Evolutionary conservation across 2,113 vertebrate species (phyloP).

Genomic region (Periophthalmus modestus): DNA sequence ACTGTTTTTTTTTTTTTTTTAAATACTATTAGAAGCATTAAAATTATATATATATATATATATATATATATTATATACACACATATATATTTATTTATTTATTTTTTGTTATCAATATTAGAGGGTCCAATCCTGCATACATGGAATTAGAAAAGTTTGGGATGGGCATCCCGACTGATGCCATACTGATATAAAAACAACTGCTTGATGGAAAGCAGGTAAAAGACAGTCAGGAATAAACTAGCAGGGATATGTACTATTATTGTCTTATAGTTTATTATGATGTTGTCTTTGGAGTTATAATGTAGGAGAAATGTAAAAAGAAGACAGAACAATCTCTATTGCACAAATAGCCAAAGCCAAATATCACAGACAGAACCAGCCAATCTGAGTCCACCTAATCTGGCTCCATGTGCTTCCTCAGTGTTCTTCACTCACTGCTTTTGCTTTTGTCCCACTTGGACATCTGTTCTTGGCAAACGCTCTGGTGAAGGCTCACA

Average conservation of each 20-base stretch:
- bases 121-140: background rate
- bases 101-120: background rate
- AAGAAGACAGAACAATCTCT: constrained; percentile 44
- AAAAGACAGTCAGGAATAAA: no score
- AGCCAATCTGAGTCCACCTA: constrained; percentile 69
- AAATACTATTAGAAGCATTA: background rate
- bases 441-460: constrained; percentile 75
- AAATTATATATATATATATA: background rate
- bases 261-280: background rate
- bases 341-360: constrained; percentile 61
- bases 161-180: background rate
- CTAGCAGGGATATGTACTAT: no score
- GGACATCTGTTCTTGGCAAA: constrained; percentile 80
- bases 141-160: background rate
- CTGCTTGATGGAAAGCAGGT: no score
- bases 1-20: no score
- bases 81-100: no score
- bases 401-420: constrained; percentile 72
- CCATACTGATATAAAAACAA: no score
- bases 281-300: background rate
- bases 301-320: background rate
- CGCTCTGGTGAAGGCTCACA: constrained; percentile 34
- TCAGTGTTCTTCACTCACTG: constrained; percentile 59
- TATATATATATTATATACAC: background rate
- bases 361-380: constrained; percentile 66